Base-by-base conservation (phyloP, 2,888 invertebrate species). In the Rapana venosa region DNA sequence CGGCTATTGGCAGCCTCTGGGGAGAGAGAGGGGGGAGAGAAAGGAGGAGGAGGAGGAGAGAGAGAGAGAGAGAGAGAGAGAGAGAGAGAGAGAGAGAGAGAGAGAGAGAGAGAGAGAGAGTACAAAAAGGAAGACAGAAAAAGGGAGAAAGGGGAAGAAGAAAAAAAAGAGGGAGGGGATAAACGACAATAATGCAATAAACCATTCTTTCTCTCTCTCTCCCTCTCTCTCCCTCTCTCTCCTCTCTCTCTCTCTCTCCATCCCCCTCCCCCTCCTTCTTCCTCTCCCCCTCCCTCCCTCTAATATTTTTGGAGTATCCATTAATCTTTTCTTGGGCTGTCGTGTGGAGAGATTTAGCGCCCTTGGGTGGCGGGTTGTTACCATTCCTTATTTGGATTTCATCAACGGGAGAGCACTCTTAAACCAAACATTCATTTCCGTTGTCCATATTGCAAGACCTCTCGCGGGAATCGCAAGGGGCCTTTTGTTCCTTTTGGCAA, bases 341-440 rank as follows among this genome's bases (percentile, higher is more conserved):
- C 36, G 30, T 47, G 81, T 30, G 22, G 26, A 36, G 47, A 47
- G 81, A 83, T 83, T 47, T 47, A 47, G 47, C 26, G 47, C 81
- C 47, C 8, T 83, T 83, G 47, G 81, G 81, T 22, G 36, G 81
- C 81, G 36, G 47, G 81, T 83, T 83, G 81, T 47, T 36, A 15
- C 36, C 32, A 83, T 36, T 22, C 47, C 81, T 47, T 83, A 47
- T 83, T 83, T 83, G 81, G 47, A 47, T 83, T 83, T 83, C 81
- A 83, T 83, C 81, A 83, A 36, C 26, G 81, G 81, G 47, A 36
- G 81, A 83, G 36, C 22, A 22, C 81, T 22, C 47, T 66, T 22
- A 83, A 15, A 15, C 81, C 81, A 47, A 47, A 36, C 47, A 47
- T 22, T 83, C 81, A 36, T 83, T 83, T 36, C 81, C 20, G 22